Percentiles rank a stretch among this genome's conserved stretches.
phyloP scores from a whole-genome alignment of 2,113 vertebrate species.

The Engystomops pustulosus region DNA sequence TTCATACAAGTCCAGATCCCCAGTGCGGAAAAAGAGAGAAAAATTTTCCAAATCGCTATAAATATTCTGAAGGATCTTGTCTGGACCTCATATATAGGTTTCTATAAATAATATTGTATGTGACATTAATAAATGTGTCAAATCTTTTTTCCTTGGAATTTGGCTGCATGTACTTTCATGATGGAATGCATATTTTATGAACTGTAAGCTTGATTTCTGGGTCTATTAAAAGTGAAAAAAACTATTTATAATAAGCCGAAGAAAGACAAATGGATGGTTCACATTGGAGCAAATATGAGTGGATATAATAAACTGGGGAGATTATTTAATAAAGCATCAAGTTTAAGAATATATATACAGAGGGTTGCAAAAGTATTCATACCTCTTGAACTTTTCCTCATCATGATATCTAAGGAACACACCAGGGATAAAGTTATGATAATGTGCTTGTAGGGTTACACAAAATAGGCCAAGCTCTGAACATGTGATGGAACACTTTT shows the following conservation, averaged over 20 bases:
- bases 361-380: too few relatives aligned
- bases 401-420: too few relatives aligned
- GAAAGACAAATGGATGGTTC: neutral
- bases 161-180: neutral
- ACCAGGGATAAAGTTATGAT: too few relatives aligned
- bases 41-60: slow-evolving; percentile 2
- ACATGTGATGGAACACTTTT: too few relatives aligned
- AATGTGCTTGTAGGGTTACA: too few relatives aligned
- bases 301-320: neutral
- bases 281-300: neutral
- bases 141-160: neutral
- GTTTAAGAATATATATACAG: too few relatives aligned
- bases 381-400: too few relatives aligned
- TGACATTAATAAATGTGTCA: neutral
- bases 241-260: neutral
- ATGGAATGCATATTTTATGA: neutral
- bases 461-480: too few relatives aligned
- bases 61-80: slow-evolving; percentile 4
- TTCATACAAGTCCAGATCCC: neutral
- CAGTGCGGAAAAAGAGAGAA: neutral
- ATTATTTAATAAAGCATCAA: too few relatives aligned
- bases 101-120: slow-evolving; percentile 8
- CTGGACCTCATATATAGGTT: neutral
- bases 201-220: neutral
- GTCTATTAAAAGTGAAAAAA: slow-evolving; percentile 13